Evolutionary conservation across 2,888 invertebrate genomes (phyloP).

Genomic region (Hesperia comma): DNA sequence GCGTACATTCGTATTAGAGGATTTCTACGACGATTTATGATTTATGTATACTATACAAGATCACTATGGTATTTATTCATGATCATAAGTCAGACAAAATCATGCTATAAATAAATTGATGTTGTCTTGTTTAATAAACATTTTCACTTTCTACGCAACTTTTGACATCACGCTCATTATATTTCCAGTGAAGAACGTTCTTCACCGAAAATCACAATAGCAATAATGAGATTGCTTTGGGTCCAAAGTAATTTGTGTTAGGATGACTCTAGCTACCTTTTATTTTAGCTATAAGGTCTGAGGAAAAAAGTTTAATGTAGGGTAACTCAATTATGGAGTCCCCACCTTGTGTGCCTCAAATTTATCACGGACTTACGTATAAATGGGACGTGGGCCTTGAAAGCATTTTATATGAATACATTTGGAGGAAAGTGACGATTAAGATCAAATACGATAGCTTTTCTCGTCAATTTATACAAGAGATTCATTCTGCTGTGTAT

Average conservation of each 20-base stretch:
- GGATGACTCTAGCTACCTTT: conserved; percentile 58
- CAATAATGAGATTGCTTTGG: conserved; percentile 61
- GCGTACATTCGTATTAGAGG: too few species aligned
- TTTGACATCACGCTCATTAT: conserved; percentile 41
- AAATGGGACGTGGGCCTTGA: conserved; percentile 9
- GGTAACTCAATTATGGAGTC: conserved; percentile 70
- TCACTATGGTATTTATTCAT: too few species aligned
- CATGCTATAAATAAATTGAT: neutral
- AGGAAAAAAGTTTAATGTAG: conserved; percentile 71
- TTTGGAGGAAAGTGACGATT: conserved; percentile 12
- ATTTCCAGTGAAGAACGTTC: conserved; percentile 49
- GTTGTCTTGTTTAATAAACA: neutral
- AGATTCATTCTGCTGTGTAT: too few species aligned
- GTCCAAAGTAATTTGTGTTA: conserved; percentile 60
- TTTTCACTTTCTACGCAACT: neutral
- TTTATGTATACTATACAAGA: too few species aligned
- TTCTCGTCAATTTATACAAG: neutral
- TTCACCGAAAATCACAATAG: conserved; percentile 58
- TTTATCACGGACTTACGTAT: conserved; percentile 50
- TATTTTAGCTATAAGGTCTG: conserved; percentile 68
- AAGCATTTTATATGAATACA: conserved; percentile 31
- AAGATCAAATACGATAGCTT: conserved; percentile 6
- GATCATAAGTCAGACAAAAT: too few species aligned
- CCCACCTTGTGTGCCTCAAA: conserved; percentile 57
- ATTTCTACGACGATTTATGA: too few species aligned